phyloP scores from a whole-genome alignment of 2,797 vertebrate genomes.

The Cyclura pinguis region DNA sequence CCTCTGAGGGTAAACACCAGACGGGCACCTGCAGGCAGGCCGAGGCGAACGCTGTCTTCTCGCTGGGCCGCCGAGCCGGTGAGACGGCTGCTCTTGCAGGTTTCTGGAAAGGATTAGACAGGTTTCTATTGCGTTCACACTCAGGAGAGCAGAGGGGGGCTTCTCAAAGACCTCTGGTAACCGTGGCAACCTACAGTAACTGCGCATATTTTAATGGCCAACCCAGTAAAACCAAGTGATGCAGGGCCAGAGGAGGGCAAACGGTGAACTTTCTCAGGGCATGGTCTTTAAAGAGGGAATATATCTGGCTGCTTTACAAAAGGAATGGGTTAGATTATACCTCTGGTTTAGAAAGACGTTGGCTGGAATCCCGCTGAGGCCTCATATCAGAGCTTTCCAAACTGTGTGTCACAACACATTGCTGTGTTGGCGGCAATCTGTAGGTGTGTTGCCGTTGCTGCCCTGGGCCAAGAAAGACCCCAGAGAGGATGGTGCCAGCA shows the following conservation, averaged over 20 bases:
- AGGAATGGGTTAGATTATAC: neutral
- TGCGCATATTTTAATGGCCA: neutral
- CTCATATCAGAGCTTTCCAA: too few species aligned
- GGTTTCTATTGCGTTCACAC: neutral
- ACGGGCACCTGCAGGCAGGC: neutral
- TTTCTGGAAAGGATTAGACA: neutral
- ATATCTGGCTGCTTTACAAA: neutral
- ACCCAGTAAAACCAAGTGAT: neutral
- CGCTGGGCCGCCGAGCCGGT: neutral
- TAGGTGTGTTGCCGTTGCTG: too few species aligned
- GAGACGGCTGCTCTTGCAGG: neutral
- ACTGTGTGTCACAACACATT: too few species aligned
- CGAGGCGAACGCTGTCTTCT: neutral
- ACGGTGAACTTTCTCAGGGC: neutral
- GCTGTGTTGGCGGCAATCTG: too few species aligned
- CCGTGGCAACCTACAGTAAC: neutral
- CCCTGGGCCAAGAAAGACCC: too few species aligned
- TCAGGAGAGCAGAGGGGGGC: neutral
- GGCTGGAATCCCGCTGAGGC: too few species aligned
- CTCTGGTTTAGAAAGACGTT: neutral
- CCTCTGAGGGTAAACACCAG: constrained; percentile 20
- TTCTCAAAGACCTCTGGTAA: neutral
- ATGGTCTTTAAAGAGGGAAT: neutral
- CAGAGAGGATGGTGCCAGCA: too few species aligned
- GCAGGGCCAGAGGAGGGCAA: neutral